phyloP scores from a whole-genome alignment of 2,113 vertebrate species.

The Empidonax alnorum region DNA sequence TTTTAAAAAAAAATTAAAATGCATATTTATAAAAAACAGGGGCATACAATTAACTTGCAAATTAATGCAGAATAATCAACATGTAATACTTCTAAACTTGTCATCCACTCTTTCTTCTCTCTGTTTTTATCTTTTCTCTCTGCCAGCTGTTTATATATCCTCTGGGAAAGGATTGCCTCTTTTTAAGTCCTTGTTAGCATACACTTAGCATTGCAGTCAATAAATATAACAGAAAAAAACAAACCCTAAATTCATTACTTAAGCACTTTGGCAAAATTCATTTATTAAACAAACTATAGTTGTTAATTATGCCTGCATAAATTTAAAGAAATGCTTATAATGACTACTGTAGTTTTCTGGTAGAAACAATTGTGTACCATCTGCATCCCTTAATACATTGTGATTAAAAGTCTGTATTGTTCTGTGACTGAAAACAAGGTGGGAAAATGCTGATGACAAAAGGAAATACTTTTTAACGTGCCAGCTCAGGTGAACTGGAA shows the following conservation, averaged over 20 bases:
- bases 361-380: neutral
- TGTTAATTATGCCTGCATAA: neutral
- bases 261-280: neutral
- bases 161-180: neutral
- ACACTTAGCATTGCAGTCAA: neutral
- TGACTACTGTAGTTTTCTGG: neutral
- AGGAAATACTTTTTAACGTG: neutral
- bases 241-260: neutral
- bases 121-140: neutral
- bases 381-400: neutral
- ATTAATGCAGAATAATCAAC: neutral
- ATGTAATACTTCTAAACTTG: neutral
- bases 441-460: neutral
- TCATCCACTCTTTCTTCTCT: neutral
- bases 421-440: neutral
- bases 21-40: neutral
- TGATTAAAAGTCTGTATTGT: neutral
- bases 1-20: neutral
- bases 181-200: conserved; percentile 11
- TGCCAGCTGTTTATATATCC: neutral
- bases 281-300: conserved; percentile 31
- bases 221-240: neutral
- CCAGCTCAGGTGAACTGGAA: neutral
- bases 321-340: conserved; percentile 7
- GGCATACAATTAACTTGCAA: neutral